Evolutionary conservation across 1,140 invertebrate species (phyloP), one percentile per base, ranked within the genome.

Genomic region (Drosophila gunungcola): DNA sequence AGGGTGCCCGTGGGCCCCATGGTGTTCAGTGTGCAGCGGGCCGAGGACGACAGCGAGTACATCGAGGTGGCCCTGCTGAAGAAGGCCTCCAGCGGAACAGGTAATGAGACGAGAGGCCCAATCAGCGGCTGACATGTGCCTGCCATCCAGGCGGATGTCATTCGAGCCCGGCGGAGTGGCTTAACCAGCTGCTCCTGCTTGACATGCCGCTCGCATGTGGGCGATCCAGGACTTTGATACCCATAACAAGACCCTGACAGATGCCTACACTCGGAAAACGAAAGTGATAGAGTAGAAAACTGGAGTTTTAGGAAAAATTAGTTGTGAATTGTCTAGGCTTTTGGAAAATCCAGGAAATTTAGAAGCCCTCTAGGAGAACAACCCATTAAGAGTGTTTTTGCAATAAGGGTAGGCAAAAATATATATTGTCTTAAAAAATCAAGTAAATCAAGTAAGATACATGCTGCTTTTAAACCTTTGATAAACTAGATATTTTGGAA

Each of bases 21-120:
- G 90, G 88, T 92, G 6, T 91, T 92, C 25, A 92, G 91, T 73
- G 82, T 92, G 7, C 92, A 92, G 73, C 81, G 91, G 4, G 82
- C 91, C n/a, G 86, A 91, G 48, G 88, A 92, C 16, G 90, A 92
- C 53, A 80, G 75, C 53, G 89, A 92, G 43, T 92, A 92, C 39
- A 82, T 92, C 39, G 92, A 92, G 76, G 80, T 92, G 69, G 91
- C 92, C 4, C 63, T 92, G 29, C 61, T 91, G 16, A 92, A 92
- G 53, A 91, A 91, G 67, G 78, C 90, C 5, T 61, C 73, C 48
- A 80, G 77, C 60, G 73, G 78, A 29, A 89, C 83, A 89, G 84
- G 84, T 90, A 85, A 77, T 55, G 43, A 68, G 38, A 49, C 12
- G 7, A n/a, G 54, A 7, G n/a, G 16, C 9, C 36, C 39, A 42